Evolutionary conservation across 1,140 invertebrate species (phyloP), one percentile per base, ranked within the genome.

Genomic region (Nasonia longicornis): DNA sequence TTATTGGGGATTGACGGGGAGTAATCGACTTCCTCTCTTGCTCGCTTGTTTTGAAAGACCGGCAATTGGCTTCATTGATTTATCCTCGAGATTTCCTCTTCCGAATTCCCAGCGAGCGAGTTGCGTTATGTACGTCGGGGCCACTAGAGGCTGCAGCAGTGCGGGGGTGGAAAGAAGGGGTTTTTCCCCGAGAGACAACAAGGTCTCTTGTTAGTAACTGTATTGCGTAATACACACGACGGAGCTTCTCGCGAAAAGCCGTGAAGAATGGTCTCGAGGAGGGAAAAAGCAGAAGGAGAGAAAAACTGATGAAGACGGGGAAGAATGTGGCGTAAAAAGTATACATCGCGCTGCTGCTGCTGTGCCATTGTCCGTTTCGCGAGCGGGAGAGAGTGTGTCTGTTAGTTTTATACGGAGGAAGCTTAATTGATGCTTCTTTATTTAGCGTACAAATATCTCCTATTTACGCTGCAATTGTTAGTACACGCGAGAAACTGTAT

Each of bases 181-280:
- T 73, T 48, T 73, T 73, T 20, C 31, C 31, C 31, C 42, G 31
- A 73, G 31, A 73, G 71, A 70, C 42, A 31, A 31, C 48, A 4
- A 22, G 29, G 73, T 42, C 3, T 12, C 63, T 77, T 45, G 58
- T 42, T 66, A 77, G 35, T 66, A 77, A n/a, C 31, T 6, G 6
- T 45, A 52, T 77, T 67, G 63, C 63, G 63, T 77, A 77, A 77
- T 77, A 66, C 31, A 77, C 58, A 22, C 2, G 7, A 2, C 45
- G 4, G 26, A 35, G n/a, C 26, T 75, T 20, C 22, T 63, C 12
- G 73, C 52, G 48, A 63, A 35, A 75, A 75, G 26, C 48, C 73
- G 2, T 75, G 14, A 75, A 75, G 48, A 20, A 58, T 75, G 31
- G 71, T 52, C 71, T 48, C 42, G 22, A 48, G 71, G n/a, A 73